Evolutionary conservation across 1,140 invertebrate genomes (phyloP).

Genomic region (Chironomus striatipennis): DNA sequence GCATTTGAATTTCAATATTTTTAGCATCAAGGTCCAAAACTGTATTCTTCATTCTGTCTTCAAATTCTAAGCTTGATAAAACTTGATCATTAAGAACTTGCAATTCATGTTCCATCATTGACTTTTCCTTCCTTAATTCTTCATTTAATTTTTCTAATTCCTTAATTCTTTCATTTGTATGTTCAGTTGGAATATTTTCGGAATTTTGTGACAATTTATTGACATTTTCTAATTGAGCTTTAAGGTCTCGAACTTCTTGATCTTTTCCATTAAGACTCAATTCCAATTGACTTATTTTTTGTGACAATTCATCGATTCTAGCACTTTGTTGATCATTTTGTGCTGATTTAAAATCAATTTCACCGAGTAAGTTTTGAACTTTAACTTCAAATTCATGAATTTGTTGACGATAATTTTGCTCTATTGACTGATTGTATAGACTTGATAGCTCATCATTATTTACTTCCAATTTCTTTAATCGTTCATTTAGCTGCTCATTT

Average conservation of each 20-base stretch:
- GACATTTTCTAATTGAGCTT: background rate
- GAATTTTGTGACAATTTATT: slow-evolving; percentile 21
- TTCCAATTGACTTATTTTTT: slow-evolving; percentile 37
- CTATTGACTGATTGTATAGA: background rate
- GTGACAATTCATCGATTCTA: slow-evolving; percentile 36
- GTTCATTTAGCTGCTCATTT: slow-evolving; percentile 26
- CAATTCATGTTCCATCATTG: slow-evolving; percentile 37
- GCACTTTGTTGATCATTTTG: background rate
- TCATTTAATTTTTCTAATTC: slow-evolving; percentile 29
- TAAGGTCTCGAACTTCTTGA: background rate
- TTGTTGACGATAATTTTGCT: slow-evolving; percentile 10
- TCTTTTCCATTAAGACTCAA: slow-evolving; percentile 33
- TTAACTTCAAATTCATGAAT: background rate
- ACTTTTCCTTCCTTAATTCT: slow-evolving; percentile 32
- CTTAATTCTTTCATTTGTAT: slow-evolving; percentile 25
- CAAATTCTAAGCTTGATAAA: slow-evolving; percentile 33
- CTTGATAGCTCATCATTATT: slow-evolving; percentile 28
- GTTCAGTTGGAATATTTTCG: slow-evolving; percentile 27
- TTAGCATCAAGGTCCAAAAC: slow-evolving; percentile 36
- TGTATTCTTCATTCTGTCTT: slow-evolving; percentile 36
- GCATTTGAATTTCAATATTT: slow-evolving; percentile 36
- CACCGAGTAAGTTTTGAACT: background rate
- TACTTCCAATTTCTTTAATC: slow-evolving; percentile 28
- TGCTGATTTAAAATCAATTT: background rate
- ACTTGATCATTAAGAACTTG: slow-evolving; percentile 39